Evolutionary conservation across 1,140 invertebrate genomes (phyloP).

Genomic region (Drosophila parvula): DNA sequence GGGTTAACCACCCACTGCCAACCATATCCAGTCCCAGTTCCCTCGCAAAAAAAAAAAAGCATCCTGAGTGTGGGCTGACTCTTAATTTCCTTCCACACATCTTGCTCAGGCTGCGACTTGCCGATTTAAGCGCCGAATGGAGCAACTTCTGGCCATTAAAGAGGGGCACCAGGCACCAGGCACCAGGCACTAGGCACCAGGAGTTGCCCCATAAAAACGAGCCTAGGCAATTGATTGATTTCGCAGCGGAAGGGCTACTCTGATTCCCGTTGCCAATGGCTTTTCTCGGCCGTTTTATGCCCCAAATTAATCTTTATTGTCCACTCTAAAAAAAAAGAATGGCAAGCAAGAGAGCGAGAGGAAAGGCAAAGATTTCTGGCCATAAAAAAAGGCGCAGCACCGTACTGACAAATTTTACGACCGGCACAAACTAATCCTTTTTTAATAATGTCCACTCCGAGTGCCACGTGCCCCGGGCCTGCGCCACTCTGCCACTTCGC

Average conservation of each 20-base stretch:
- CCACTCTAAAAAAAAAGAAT: not conserved
- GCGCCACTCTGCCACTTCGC: not conserved
- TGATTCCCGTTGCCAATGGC: slow-evolving; percentile 21
- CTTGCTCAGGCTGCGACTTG: slow-evolving; percentile 3
- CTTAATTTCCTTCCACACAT: slow-evolving; percentile 46
- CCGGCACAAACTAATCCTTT: slow-evolving; percentile 60
- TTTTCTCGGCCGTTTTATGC: slow-evolving; percentile 25
- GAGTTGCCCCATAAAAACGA: slow-evolving; percentile 34
- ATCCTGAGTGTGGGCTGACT: slow-evolving; percentile 51
- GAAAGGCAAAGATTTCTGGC: slow-evolving; percentile 11
- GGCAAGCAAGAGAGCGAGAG: not conserved
- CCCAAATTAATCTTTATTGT: slow-evolving; percentile 48
- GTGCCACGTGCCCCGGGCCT: slow-evolving; percentile 40
- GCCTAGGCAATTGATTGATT: slow-evolving; percentile 50
- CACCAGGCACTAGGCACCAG: slow-evolving; percentile 4
- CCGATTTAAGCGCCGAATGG: slow-evolving; percentile 33
- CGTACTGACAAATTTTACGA: slow-evolving; percentile 55
- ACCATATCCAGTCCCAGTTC: too few relatives aligned
- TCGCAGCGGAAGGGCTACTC: slow-evolving; percentile 24
- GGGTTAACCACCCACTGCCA: slow-evolving; percentile 15
- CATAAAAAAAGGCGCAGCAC: slow-evolving; percentile 29
- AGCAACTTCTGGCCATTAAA: slow-evolving; percentile 43
- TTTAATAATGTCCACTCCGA: slow-evolving; percentile 51
- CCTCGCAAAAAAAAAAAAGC: too few relatives aligned
- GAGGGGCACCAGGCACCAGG: too few relatives aligned